These are phyloP conservation scores for Ptychobarbus kaznakovi DNA, from an alignment of 2,797 vertebrate genomes.

Conservation along the genomic window DNA sequence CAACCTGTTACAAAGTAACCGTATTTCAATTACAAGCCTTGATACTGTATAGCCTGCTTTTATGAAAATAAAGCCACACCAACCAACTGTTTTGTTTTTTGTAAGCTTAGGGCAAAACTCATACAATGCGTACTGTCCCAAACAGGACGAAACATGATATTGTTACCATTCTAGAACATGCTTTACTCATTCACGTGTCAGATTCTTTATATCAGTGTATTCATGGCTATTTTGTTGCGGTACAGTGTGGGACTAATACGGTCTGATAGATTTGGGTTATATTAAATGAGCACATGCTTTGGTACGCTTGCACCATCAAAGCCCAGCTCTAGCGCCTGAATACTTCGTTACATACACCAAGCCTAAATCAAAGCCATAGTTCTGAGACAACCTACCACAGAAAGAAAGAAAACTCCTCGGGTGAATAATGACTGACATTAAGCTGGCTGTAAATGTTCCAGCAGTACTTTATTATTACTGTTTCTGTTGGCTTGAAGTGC, in stretches of 20 bases:
- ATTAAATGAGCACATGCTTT: constrained; percentile 19
- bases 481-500: constrained; percentile 20
- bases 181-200: neutral
- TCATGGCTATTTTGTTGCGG: neutral
- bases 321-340: neutral
- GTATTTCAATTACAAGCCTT: constrained; percentile 35
- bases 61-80: constrained; percentile 32
- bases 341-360: constrained; percentile 7
- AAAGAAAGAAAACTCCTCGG: constrained; percentile 7
- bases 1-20: constrained; percentile 10
- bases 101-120: constrained; percentile 5
- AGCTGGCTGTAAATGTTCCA: constrained; percentile 33
- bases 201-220: neutral
- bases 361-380: constrained; percentile 30
- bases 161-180: constrained; percentile 26
- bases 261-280: constrained; percentile 26
- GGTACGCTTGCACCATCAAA: constrained; percentile 19
- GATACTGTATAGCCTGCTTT: constrained; percentile 35
- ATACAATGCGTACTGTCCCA: constrained; percentile 20
- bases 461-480: constrained; percentile 22
- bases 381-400: constrained; percentile 21
- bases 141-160: constrained; percentile 23
- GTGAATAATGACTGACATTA: constrained; percentile 44
- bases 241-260: neutral
- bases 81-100: constrained; percentile 20